These are phyloP conservation scores for Sisyra nigra DNA, from an alignment of 2,888 invertebrate species.

Conservation along the genomic window DNA sequence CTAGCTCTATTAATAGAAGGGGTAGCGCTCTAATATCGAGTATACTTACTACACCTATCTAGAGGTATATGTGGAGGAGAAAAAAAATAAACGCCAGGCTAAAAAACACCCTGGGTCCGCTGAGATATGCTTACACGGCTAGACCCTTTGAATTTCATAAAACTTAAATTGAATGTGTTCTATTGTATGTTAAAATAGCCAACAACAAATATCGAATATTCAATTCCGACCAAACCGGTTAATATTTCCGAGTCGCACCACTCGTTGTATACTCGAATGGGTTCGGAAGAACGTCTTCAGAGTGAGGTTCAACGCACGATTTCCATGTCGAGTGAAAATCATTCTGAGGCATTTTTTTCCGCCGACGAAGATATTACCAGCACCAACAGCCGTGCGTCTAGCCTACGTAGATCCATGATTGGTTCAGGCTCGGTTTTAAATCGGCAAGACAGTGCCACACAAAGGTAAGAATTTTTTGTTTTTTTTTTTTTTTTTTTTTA, in stretches of 20 bases:
- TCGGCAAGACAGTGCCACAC: conserved; percentile 23
- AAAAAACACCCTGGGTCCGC: too few species aligned
- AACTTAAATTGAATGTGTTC: too few species aligned
- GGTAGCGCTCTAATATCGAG: too few species aligned
- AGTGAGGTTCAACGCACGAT: conserved; percentile 63
- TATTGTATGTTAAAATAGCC: background rate
- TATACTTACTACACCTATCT: too few species aligned
- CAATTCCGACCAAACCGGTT: conserved; percentile 33
- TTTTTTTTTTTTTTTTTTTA: background rate
- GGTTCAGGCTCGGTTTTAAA: conserved; percentile 31
- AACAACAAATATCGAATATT: conserved; percentile 8
- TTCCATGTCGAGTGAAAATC: conserved; percentile 79
- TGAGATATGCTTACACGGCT: background rate
- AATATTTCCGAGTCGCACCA: conserved; percentile 51
- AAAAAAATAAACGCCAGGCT: too few species aligned
- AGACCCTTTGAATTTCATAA: background rate
- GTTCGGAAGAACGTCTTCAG: conserved; percentile 38
- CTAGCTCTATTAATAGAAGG: too few species aligned
- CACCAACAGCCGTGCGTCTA: conserved; percentile 49
- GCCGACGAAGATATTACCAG: conserved; percentile 73
- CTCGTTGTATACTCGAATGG: conserved; percentile 40
- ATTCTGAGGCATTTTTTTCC: conserved; percentile 83
- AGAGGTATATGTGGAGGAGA: too few species aligned
- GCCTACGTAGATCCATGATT: conserved; percentile 48
- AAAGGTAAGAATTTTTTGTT: conserved; percentile 13